Evolutionary conservation across 1,140 invertebrate species (phyloP), one percentile per base, ranked within the genome.

Genomic region (Drosophila elegans): DNA sequence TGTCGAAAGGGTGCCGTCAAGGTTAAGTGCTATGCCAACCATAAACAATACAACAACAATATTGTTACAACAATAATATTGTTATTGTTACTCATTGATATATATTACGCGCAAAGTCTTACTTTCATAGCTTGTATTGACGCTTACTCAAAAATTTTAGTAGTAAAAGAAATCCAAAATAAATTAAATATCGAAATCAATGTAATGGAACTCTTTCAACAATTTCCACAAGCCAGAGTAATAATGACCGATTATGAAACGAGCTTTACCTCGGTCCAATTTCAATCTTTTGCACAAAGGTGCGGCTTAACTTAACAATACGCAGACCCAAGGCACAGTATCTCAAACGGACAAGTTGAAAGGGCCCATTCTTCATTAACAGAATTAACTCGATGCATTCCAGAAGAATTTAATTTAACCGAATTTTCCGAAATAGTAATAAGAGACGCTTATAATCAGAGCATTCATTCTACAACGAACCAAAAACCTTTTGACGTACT

Each of bases 121-220:
- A 53, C 21, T 55, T 72, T 63, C 36, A 49, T 39, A 12, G 56
- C 67, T 32, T 48, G 34, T n/a, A 55, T 63, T 13, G 48, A 59
- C n/a, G 38, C 59, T 29, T 64, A 73, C 21, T 73, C 38, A 3
- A 73, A 71, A 53, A 64, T 27, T 29, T 29, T 49, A 13, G 36
- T 53, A 53, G 48, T 73, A 7, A 73, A 66, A 54, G 11, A 59
- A 64, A 72, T 64, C 6, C 25, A 46, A 64, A 54, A 72, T 16
- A 72, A 64, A 59, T 55, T 46, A 21, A 46, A 56, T 11, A 64
- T 73, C n/a, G 25, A 29, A 13, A 42, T 36, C 10, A 59, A 73
- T 54, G 21, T 73, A 12, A 27, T 16, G 2, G 10, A 52, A 21
- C 1, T 52, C 0, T 11, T 52, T 2, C 49, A 52, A 52, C 29